Base-by-base conservation (phyloP, 2,888 invertebrate genomes). In the Aromia moschata region DNA sequence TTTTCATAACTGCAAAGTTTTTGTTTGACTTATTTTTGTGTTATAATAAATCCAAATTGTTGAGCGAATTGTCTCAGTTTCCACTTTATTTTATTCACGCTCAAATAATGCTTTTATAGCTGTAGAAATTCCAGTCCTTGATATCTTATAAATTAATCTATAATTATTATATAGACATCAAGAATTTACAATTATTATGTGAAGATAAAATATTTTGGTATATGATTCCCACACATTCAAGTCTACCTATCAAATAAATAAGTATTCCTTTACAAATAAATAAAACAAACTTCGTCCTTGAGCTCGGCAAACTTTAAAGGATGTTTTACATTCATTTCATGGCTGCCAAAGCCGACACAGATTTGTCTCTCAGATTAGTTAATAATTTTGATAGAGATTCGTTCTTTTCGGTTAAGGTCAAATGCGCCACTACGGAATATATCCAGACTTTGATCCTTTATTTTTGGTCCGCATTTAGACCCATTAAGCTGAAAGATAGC, bases 321-420 rank as follows among this genome's bases (percentile, higher is more conserved):
- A 33, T 33, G 33, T 11, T 11, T 33, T 11, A 33, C 33, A 33
- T 33, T 33, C 33, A 33, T 33, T 33, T 11, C 33, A 33, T 33
- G 33, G 33, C n/a, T 33, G 33, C 33, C 33, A 33, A 33, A 33
- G 33, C 33, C 33, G 33, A 11, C 33, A 33, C 33, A 33, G 33
- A 33, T 33, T 33, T 33, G 33, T 33, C 33, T 33, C 11, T 33
- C 5, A 33, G 33, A 33, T 33, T 33, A 33, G 33, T 33, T 33
- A 33, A 33, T 33, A 33, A 33, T 33, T 33, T 33, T 33, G 33
- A 33, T 33, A 10, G 33, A 11, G 33, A 33, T 7, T 10, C 10
- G 33, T 11, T 7, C 25, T 5, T 25, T 25, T 25, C 7, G 7
- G 25, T 25, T 25, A 25, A 25, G 25, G 25, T 25, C 7, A 7